Base-by-base conservation (phyloP, 2,888 invertebrate genomes). In the Tillus elongatus region DNA sequence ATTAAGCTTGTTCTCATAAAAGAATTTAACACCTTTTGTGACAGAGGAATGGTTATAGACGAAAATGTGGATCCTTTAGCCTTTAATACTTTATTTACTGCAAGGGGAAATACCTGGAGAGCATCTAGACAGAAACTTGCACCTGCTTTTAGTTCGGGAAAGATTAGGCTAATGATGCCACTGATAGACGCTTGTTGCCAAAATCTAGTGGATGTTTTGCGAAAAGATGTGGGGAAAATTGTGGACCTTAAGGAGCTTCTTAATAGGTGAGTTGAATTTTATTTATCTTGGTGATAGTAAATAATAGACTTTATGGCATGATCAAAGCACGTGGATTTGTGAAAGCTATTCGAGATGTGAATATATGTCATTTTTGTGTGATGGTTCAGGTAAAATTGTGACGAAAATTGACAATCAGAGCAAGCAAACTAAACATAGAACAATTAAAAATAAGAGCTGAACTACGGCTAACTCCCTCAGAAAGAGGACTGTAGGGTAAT, bases 91-190 rank as follows among this genome's bases (percentile, higher is more conserved):
- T 8, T 19, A n/a, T 19, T 19, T n/a, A 19, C n/a, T 8, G 24
- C 24, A n/a, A 19, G 24, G 24, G n/a, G n/a, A 6, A 19, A 19
- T 6, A n/a, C n/a, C 24, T 19, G 24, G 24, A 19, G n/a, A n/a
- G 6, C 24, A n/a, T 8, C n/a, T 6, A 19, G 24, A n/a, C 6
- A 6, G 24, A 19, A 19, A 19, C 6, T 19, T 6, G 6, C 24
- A 19, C 24, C 24, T n/a, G 24, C n/a, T 19, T 19, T 19, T n/a
- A 19, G 6, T 6, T 19, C 24, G 6, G 24, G 24, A n/a, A 19
- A 19, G 24, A 19, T 19, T 6, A 19, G n/a, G 24, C 24, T 19
- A n/a, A 19, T 19, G 24, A 19, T 19, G 24, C 24, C 24, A 6
- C 24, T 19, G 24, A 19, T 19, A 6, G 24, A 8, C 6, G 24